phyloP scores from a whole-genome alignment of 2,888 invertebrate genomes.

The Adineta ricciae region DNA sequence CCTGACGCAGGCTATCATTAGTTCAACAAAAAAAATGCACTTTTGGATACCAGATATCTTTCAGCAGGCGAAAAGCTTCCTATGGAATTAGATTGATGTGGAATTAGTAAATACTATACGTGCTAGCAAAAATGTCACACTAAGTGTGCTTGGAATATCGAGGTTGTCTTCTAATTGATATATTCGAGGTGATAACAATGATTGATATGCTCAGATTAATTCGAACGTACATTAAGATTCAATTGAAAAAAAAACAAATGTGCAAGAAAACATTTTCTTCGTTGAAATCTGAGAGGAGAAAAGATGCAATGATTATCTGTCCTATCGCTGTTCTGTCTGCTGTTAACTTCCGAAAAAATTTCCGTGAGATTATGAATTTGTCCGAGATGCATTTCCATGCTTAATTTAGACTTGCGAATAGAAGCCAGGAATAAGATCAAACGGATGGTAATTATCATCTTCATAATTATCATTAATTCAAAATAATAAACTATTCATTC shows the following conservation, averaged over 20 bases:
- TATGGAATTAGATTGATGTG: not conserved
- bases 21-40: no score
- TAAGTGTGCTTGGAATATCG: not conserved
- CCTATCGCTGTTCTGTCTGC: not conserved
- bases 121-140: not conserved
- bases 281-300: not conserved
- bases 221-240: not conserved
- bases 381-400: not conserved
- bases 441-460: no score
- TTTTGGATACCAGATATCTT: no score
- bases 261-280: no score
- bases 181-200: not conserved
- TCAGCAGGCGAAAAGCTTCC: no score
- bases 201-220: not conserved
- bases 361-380: not conserved
- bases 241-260: not conserved
- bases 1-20: no score
- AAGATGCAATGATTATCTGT: not conserved
- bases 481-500: no score
- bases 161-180: not conserved
- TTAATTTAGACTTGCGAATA: not conserved
- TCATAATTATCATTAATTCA: no score
- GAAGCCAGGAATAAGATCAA: not conserved
- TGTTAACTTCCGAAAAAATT: not conserved
- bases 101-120: not conserved